Percentiles rank a stretch among this genome's conserved stretches.
phyloP scores from a whole-genome alignment of 1,140 invertebrate genomes.

The Lerema accius region DNA sequence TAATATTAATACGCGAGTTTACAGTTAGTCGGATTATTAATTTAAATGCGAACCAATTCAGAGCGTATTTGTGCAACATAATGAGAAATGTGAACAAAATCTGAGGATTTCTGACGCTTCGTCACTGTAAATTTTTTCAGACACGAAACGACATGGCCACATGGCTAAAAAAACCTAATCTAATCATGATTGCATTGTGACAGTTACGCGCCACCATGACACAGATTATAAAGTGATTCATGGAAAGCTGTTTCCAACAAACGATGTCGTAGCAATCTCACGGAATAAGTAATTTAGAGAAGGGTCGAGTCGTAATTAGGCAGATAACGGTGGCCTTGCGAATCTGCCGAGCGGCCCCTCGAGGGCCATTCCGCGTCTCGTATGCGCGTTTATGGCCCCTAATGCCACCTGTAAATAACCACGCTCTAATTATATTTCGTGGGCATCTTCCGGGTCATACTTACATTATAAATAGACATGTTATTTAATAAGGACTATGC shows the following conservation, averaged over 20 bases:
- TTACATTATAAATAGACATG: not conserved
- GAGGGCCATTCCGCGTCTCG: slow-evolving; percentile 7
- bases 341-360: slow-evolving; percentile 1
- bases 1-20: too few relatives aligned
- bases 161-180: not conserved
- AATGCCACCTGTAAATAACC: slow-evolving; percentile 26
- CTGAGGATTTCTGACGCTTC: too few relatives aligned
- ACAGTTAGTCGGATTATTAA: too few relatives aligned
- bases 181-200: not conserved
- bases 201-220: not conserved
- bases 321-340: slow-evolving; percentile 14
- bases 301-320: slow-evolving; percentile 27
- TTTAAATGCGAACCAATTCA: too few relatives aligned
- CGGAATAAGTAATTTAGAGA: slow-evolving; percentile 26
- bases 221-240: not conserved
- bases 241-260: not conserved
- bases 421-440: slow-evolving; percentile 32
- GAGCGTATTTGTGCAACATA: too few relatives aligned
- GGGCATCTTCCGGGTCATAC: slow-evolving; percentile 11
- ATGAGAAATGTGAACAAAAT: too few relatives aligned
- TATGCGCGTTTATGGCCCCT: slow-evolving; percentile 25
- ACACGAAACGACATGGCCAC: too few relatives aligned
- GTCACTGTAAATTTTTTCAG: too few relatives aligned
- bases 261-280: slow-evolving; percentile 14
- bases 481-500: not conserved